Percentiles rank a stretch among this genome's conserved stretches.
These are phyloP conservation scores for Drosophila recens DNA, from an alignment of 2,888 invertebrate genomes.

Conservation along the genomic window DNA sequence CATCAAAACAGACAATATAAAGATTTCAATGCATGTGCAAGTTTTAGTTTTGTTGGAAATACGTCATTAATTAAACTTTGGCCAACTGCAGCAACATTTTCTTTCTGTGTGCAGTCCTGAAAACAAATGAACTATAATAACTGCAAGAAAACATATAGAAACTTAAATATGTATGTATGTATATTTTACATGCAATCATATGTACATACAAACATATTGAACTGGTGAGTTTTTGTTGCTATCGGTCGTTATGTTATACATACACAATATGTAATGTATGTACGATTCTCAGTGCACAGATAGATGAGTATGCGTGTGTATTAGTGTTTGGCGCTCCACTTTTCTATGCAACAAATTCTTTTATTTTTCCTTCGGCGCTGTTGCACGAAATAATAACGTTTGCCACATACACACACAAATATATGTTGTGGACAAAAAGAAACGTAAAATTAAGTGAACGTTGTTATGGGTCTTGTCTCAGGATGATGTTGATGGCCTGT, in stretches of 20 bases:
- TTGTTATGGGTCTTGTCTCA: slow-evolving; percentile 9
- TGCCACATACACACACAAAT: slow-evolving; percentile 22
- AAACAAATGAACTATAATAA: slow-evolving; percentile 32
- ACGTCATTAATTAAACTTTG: slow-evolving; percentile 20
- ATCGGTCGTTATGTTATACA: slow-evolving; percentile 75
- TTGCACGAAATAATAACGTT: slow-evolving; percentile 18
- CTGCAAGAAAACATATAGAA: slow-evolving; percentile 46
- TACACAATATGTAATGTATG: slow-evolving; percentile 49
- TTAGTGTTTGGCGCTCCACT: slow-evolving; percentile 58
- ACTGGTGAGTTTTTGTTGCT: slow-evolving; percentile 54
- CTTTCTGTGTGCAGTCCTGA: not conserved
- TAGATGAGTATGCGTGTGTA: slow-evolving; percentile 21
- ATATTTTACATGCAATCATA: slow-evolving; percentile 3
- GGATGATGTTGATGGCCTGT: slow-evolving; percentile 14
- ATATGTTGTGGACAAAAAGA: slow-evolving; percentile 10
- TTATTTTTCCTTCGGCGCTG: slow-evolving; percentile 25
- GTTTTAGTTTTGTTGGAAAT: slow-evolving; percentile 25
- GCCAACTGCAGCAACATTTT: slow-evolving; percentile 25
- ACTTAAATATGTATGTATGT: slow-evolving; percentile 30
- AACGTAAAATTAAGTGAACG: slow-evolving; percentile 5
- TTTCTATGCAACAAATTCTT: slow-evolving; percentile 72
- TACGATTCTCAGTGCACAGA: slow-evolving; percentile 23
- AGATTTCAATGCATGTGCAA: slow-evolving; percentile 13
- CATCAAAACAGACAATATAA: slow-evolving; percentile 34
- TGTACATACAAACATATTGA: slow-evolving; percentile 25